Conservation (phyloP, 2,113 vertebrate species). For the Ahaetulla prasina region DNA sequence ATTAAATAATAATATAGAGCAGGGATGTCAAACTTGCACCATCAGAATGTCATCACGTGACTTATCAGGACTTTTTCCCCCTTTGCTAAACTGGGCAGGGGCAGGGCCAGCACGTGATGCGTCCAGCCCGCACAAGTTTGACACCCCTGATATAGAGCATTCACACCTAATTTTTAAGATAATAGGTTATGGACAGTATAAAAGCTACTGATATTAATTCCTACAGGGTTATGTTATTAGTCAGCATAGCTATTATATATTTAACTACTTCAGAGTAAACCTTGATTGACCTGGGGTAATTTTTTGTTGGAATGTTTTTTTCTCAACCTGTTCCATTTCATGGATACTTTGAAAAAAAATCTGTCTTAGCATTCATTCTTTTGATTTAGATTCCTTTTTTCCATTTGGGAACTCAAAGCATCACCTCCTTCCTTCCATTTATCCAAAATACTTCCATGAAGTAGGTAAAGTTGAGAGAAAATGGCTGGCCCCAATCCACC, state of each 20-base stretch:
- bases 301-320: not conserved
- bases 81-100: too few relatives aligned
- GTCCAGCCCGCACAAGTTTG: too few relatives aligned
- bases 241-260: not conserved
- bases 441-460: not conserved
- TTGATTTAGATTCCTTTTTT: not conserved
- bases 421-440: not conserved
- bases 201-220: not conserved
- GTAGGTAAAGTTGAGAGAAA: not conserved
- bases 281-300: not conserved
- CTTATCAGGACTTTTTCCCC: too few relatives aligned
- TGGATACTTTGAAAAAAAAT: not conserved
- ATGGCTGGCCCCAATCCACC: not conserved
- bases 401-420: not conserved
- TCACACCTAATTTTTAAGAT: not conserved
- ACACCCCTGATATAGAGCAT: not conserved
- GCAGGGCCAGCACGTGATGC: too few relatives aligned
- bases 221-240: not conserved
- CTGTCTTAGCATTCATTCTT: not conserved
- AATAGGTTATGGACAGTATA: not conserved
- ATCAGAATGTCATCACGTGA: too few relatives aligned
- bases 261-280: not conserved
- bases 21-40: too few relatives aligned
- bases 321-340: not conserved
- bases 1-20: not conserved